Conservation (phyloP, 2,888 invertebrate species). For the Epirrita christyi region DNA sequence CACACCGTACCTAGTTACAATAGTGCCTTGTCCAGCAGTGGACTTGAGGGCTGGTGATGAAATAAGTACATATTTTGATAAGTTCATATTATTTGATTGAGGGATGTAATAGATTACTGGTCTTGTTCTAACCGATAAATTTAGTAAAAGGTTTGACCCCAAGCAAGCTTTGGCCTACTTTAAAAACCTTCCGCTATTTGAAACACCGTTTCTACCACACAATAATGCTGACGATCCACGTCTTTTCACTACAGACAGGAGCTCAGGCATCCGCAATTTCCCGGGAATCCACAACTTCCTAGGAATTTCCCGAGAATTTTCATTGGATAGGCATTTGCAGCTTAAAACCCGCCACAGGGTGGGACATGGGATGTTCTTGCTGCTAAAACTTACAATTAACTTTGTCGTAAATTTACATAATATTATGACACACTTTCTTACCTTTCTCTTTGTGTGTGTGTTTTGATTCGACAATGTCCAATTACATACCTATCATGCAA, state of each 20-base stretch:
- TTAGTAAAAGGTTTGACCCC: not conserved
- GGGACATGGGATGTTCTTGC: not conserved
- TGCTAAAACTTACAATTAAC: not conserved
- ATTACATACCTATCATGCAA: too few relatives aligned
- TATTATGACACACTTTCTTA: too few relatives aligned
- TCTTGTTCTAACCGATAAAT: too few relatives aligned
- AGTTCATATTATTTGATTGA: too few relatives aligned
- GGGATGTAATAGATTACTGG: too few relatives aligned
- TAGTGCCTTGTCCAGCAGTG: too few relatives aligned
- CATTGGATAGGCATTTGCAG: slow-evolving; percentile 12
- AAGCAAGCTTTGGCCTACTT: not conserved
- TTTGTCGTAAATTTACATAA: too few relatives aligned
- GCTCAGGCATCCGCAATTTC: slow-evolving; percentile 14
- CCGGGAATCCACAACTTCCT: slow-evolving; percentile 13
- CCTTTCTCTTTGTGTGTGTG: too few relatives aligned
- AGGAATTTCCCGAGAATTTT: slow-evolving; percentile 18
- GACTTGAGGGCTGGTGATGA: too few relatives aligned
- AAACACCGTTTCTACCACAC: slow-evolving; percentile 11
- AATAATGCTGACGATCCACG: slow-evolving; percentile 21
- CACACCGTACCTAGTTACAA: too few relatives aligned
- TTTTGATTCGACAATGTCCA: too few relatives aligned
- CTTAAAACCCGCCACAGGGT: not conserved
- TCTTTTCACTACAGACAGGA: not conserved
- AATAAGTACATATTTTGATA: too few relatives aligned
- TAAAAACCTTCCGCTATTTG: not conserved